phyloP scores from a whole-genome alignment of 2,888 invertebrate genomes.

The Xestia rhomboidea region DNA sequence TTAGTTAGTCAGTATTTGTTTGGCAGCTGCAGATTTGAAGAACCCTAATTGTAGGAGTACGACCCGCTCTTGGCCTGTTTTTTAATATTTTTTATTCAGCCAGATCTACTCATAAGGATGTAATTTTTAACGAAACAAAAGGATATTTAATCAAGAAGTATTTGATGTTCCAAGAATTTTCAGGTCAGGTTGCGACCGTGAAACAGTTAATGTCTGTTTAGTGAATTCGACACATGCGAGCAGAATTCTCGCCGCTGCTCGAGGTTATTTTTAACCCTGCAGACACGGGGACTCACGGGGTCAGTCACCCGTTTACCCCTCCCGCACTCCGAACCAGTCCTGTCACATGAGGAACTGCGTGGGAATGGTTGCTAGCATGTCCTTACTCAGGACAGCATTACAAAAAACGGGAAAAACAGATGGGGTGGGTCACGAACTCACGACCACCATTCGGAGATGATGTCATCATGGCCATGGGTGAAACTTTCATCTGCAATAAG shows the following conservation, averaged over 20 bases:
- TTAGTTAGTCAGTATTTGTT: not conserved
- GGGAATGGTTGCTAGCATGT: conserved; percentile 84
- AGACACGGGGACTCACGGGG: conserved; percentile 88
- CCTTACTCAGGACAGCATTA: conserved; percentile 75
- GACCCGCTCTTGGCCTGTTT: not conserved
- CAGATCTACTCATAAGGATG: not conserved
- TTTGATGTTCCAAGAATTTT: conserved; percentile 80
- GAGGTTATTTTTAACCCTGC: conserved; percentile 90
- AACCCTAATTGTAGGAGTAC: not conserved
- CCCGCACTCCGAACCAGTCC: conserved; percentile 87
- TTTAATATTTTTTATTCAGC: not conserved
- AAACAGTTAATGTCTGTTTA: conserved; percentile 90
- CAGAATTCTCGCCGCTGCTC: conserved; percentile 88
- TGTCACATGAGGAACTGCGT: conserved; percentile 89
- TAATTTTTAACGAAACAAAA: conserved; percentile 35
- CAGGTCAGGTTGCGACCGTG: conserved; percentile 90
- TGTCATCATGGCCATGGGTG: conserved; percentile 43
- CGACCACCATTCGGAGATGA: conserved; percentile 49
- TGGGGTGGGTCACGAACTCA: conserved; percentile 42
- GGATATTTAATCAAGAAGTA: conserved; percentile 9
- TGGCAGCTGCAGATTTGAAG: not conserved
- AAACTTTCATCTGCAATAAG: conserved; percentile 28
- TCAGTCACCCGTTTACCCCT: conserved; percentile 89
- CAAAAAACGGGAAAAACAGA: conserved; percentile 71
- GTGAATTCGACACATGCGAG: conserved; percentile 90